Base-by-base conservation (phyloP, 2,797 vertebrate genomes). In the Siniperca undulata region DNA sequence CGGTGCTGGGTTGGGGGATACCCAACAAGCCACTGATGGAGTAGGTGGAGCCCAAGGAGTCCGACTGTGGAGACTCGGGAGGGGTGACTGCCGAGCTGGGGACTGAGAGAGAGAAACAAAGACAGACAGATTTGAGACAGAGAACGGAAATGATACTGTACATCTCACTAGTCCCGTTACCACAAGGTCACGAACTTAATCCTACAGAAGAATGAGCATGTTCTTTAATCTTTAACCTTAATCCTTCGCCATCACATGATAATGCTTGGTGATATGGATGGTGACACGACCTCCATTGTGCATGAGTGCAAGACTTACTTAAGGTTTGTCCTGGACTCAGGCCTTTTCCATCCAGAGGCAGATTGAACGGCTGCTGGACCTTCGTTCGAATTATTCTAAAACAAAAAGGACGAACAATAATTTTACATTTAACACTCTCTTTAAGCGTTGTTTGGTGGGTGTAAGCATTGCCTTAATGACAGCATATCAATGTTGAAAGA, bases 331-430 rank as follows among this genome's bases (percentile, higher is more conserved):
- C 97, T 3, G 97, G 97, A 82, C 97, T 98, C 82, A 97, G 91
- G 20, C 96, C 95, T 93, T 98, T 97, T 84, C 94, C 96, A 55
- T 98, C 97, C 93, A 97, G 93, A 17, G 97, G 96, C 62, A 98
- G 96, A 77, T 98, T 98, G 89, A 98, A 98, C 0, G 97, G 97
- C 78, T 98, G 97, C 85, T 98, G 97, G 61, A 98, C 97, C 87
- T 98, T 98, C 27, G 97, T 98, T 74, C 97, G 94, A 84, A 98
- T 98, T 91, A 98, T 98, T 95, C 97, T 98, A 78, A 27, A 79
- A 88, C 40, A 74, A 67, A 85, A 75, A 77, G 8, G 82, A 70
- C 19, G 7, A 82, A 66, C 19, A 70, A 44, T 0, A 0, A 38
- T 44, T 65, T 65, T 5, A 52, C 17, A 27, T 36, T 30, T 7